Evolutionary conservation across 2,113 vertebrate species (phyloP).

Genomic region (Lepidothrix coronata): DNA sequence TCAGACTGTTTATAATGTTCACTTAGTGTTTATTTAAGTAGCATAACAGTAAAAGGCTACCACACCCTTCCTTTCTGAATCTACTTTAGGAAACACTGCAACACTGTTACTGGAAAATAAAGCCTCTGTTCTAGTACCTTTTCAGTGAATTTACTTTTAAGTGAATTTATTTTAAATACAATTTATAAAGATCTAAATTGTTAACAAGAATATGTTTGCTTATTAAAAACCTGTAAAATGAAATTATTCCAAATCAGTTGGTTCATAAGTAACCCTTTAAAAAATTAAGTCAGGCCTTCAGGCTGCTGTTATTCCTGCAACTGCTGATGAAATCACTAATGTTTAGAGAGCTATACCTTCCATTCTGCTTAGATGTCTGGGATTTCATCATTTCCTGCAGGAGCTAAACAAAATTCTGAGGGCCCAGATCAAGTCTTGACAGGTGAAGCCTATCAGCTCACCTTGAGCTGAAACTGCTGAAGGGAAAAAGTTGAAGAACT

Average conservation of each 20-base stretch:
- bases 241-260: neutral
- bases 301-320: neutral
- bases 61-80: constrained; percentile 72
- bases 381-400: neutral
- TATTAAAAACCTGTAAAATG: neutral
- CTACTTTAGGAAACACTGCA: constrained; percentile 19
- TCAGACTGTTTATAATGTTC: constrained; percentile 34
- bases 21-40: constrained; percentile 28
- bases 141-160: neutral
- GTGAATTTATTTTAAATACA: neutral
- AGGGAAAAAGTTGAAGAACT: neutral
- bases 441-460: constrained; percentile 4
- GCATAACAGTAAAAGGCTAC: constrained; percentile 31
- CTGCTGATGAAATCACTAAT: constrained; percentile 26
- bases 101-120: constrained; percentile 52
- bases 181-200: neutral
- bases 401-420: constrained; percentile 21
- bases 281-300: neutral
- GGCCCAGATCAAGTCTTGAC: constrained; percentile 44
- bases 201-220: neutral
- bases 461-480: constrained; percentile 11
- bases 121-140: neutral
- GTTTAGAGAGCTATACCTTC: neutral
- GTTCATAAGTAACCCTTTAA: neutral
- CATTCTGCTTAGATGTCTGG: neutral